Conservation (phyloP, 1,140 invertebrate species). For the Artemia franciscana region DNA sequence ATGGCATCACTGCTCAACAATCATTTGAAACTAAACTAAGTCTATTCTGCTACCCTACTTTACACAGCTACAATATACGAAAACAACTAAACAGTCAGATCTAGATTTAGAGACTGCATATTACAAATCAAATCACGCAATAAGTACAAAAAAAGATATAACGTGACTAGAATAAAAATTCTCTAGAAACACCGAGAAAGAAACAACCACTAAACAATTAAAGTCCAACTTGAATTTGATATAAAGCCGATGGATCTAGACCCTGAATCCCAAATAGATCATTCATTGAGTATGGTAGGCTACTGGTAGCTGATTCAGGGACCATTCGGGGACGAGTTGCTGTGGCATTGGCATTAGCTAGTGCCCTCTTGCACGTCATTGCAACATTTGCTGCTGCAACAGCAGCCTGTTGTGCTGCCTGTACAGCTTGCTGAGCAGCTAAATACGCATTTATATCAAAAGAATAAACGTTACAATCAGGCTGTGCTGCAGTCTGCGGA, state of each 20-base stretch:
- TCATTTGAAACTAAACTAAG: background rate
- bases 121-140: background rate
- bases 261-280: conserved; percentile 38
- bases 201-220: background rate
- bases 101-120: background rate
- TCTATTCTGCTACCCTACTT: background rate
- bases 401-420: conserved; percentile 14
- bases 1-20: background rate
- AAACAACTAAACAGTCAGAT: background rate
- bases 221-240: conserved; percentile 17
- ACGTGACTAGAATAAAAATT: conserved; percentile 1
- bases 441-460: conserved; percentile 6
- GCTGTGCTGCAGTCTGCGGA: conserved; percentile 26
- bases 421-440: conserved; percentile 21
- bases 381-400: conserved; percentile 6
- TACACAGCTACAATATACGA: background rate
- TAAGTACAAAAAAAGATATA: background rate
- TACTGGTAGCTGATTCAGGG: conserved; percentile 22
- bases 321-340: conserved; percentile 11
- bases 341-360: conserved; percentile 18
- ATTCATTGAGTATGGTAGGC: conserved; percentile 36
- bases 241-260: conserved; percentile 33
- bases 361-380: conserved; percentile 10
- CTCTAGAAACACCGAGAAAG: background rate
- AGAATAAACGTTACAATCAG: conserved; percentile 21